Conservation (phyloP, 2,888 invertebrate genomes). For the Acanthoscelides obtectus region DNA sequence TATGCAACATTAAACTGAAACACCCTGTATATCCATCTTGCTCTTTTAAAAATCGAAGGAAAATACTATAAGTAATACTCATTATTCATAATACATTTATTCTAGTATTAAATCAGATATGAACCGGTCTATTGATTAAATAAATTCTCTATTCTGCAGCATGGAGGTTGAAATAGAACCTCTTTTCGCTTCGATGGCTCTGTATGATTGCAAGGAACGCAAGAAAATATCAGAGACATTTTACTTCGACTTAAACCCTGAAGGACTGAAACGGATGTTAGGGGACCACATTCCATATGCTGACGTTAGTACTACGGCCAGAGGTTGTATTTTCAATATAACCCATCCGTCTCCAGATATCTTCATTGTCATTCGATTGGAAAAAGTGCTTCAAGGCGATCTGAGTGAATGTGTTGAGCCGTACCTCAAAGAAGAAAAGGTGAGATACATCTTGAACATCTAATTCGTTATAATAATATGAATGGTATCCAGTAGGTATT, state of each 20-base stretch:
- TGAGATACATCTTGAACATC: too few relatives aligned
- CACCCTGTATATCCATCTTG: too few relatives aligned
- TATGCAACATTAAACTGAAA: too few relatives aligned
- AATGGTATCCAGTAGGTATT: too few relatives aligned
- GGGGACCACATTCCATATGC: slow-evolving; percentile 75
- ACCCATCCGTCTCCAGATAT: slow-evolving; percentile 85
- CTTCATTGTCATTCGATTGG: slow-evolving; percentile 85
- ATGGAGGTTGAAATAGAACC: slow-evolving; percentile 93
- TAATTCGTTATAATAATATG: too few relatives aligned
- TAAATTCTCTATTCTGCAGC: slow-evolving; percentile 45
- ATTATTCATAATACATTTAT: too few relatives aligned
- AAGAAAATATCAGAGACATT: slow-evolving; percentile 96
- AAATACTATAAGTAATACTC: too few relatives aligned
- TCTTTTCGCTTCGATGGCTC: slow-evolving; percentile 89
- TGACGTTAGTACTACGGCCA: slow-evolving; percentile 79
- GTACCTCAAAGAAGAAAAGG: slow-evolving; percentile 92
- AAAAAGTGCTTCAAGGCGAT: slow-evolving; percentile 94
- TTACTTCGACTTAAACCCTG: slow-evolving; percentile 92
- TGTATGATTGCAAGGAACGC: slow-evolving; percentile 90
- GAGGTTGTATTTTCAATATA: slow-evolving; percentile 84
- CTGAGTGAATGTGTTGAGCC: slow-evolving; percentile 93
- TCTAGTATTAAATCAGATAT: too few relatives aligned
- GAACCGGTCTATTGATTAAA: slow-evolving; percentile 6
- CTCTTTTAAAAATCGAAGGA: too few relatives aligned
- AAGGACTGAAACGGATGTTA: slow-evolving; percentile 78